A percentile compares a stretch with the other conserved stretches of the same genome.
phyloP scores from a whole-genome alignment of 2,888 invertebrate genomes.

The Caenorhabditis zanzibari region DNA sequence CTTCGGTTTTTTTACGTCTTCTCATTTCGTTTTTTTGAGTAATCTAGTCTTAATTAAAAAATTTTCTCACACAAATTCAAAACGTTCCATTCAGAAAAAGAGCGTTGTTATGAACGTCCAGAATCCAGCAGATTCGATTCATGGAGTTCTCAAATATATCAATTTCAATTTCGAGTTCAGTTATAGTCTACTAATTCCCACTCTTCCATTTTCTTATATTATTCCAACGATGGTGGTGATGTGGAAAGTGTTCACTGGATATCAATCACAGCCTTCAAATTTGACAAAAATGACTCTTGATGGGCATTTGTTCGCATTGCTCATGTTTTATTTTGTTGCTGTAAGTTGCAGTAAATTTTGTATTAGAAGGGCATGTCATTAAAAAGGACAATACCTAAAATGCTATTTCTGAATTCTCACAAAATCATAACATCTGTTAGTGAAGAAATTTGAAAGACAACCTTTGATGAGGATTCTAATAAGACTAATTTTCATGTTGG shows the following conservation, averaged over 20 bases:
- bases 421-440: too few species aligned
- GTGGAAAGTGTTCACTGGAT: conserved; percentile 22
- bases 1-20: not conserved
- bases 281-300: conserved; percentile 25
- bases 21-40: not conserved
- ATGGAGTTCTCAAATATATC: conserved; percentile 20
- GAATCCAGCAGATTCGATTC: not conserved
- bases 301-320: conserved; percentile 25
- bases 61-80: not conserved
- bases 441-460: too few species aligned
- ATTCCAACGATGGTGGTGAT: conserved; percentile 39
- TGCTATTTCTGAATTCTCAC: too few species aligned
- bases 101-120: not conserved
- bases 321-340: conserved; percentile 32
- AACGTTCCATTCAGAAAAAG: not conserved
- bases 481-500: too few species aligned
- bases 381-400: too few species aligned
- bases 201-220: conserved; percentile 45
- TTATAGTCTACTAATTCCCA: not conserved
- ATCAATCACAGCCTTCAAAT: not conserved
- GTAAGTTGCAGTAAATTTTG: conserved; percentile 21
- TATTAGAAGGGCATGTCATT: too few species aligned
- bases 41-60: not conserved
- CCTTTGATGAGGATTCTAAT: too few species aligned
- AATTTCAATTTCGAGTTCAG: conserved; percentile 8